A percentile compares a stretch with the other conserved stretches of the same genome.
Evolutionary conservation across 2,797 vertebrate genomes (phyloP).

Genomic region (Notoglanidium macrostoma): DNA sequence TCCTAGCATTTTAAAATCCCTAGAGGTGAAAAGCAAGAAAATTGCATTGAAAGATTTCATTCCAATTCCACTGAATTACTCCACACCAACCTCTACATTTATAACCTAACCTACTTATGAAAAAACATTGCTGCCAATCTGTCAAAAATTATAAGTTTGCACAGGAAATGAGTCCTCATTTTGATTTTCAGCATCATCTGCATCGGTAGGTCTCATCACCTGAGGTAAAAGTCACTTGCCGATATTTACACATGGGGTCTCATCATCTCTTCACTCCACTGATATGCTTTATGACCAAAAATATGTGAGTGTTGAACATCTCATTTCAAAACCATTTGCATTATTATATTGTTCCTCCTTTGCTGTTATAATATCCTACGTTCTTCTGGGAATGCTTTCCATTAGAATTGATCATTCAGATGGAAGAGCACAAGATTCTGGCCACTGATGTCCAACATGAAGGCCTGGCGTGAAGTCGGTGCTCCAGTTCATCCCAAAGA

Average conservation of each 20-base stretch:
- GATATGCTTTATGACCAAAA: not conserved
- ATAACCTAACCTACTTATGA: not conserved
- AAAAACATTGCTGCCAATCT: not conserved
- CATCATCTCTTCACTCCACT: not conserved
- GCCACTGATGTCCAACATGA: not conserved
- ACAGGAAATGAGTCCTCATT: not conserved
- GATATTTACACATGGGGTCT: not conserved
- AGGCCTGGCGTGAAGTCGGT: not conserved
- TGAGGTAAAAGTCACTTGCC: not conserved
- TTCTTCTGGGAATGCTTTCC: not conserved
- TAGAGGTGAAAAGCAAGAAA: not conserved
- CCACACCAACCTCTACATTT: not conserved
- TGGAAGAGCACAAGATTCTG: no score
- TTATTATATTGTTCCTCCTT: not conserved
- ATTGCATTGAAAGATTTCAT: not conserved
- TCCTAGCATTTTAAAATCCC: not conserved
- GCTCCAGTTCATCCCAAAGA: not conserved
- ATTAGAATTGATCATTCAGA: not conserved
- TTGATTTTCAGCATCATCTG: not conserved
- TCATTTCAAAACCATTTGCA: not conserved
- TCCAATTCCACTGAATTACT: not conserved
- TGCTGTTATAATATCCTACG: not conserved
- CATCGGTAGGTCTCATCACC: not conserved
- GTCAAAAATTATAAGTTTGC: not conserved
- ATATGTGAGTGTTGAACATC: not conserved